phyloP scores from a whole-genome alignment of 92 coral and sea anemone genomes.

The Phenganax marumi region DNA sequence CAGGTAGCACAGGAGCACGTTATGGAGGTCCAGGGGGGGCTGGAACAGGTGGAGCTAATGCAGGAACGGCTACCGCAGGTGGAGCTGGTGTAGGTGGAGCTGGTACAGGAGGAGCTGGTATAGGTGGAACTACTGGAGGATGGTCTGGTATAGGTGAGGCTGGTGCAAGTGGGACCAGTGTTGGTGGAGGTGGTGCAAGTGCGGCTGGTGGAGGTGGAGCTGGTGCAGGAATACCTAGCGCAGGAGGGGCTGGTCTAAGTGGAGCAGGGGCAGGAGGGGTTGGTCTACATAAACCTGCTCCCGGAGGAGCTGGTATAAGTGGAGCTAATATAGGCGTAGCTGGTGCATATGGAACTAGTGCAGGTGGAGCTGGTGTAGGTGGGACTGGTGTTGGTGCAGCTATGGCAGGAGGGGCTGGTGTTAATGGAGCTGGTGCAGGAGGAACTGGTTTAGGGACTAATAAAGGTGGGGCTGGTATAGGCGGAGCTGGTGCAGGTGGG shows the following conservation, averaged over 20 bases:
- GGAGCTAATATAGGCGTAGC: neutral
- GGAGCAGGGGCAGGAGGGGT: neutral
- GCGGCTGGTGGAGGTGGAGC: neutral
- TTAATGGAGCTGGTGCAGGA: neutral
- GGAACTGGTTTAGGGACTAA: neutral
- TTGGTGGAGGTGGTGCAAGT: neutral
- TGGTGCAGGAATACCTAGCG: neutral
- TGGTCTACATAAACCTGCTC: neutral
- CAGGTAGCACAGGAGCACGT: neutral
- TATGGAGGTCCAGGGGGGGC: neutral
- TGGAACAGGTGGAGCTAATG: neutral
- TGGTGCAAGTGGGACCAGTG: neutral
- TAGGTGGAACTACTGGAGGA: neutral
- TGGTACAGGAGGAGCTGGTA: neutral
- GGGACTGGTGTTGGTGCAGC: neutral
- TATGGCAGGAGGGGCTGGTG: neutral
- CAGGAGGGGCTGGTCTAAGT: constrained; percentile 5
- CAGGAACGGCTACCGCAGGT: constrained; percentile 1
- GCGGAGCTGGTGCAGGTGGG: neutral
- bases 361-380: neutral
- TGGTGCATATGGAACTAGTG: neutral
- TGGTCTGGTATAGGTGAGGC: neutral
- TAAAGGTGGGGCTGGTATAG: constrained; percentile 22
- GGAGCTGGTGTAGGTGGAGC: neutral
- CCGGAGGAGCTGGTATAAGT: neutral